A percentile compares a stretch with the other conserved stretches of the same genome.
These are phyloP conservation scores for Neotoma lepida DNA, from an alignment of 2,113 vertebrate species.

Conservation along the genomic window DNA sequence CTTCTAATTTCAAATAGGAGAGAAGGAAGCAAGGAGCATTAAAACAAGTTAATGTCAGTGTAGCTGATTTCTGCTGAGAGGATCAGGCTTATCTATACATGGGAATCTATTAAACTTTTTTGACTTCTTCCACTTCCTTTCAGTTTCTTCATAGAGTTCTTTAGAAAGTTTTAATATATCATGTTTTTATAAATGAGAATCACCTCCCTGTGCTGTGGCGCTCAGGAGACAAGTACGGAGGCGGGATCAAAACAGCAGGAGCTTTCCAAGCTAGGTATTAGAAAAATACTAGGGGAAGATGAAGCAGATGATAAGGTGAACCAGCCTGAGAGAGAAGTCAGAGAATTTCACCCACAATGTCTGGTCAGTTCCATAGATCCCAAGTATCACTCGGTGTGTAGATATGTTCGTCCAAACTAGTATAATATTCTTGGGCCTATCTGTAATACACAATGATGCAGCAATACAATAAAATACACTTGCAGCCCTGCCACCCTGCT, in stretches of 20 bases:
- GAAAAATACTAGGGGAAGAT: neutral
- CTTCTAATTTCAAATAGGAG: slow-evolving; percentile 16
- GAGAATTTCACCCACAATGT: slow-evolving; percentile 29
- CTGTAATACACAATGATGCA: neutral
- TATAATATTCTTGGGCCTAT: slow-evolving; percentile 34
- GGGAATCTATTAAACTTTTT: neutral
- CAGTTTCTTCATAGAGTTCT: neutral
- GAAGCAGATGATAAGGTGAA: slow-evolving; percentile 15
- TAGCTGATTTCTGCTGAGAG: neutral
- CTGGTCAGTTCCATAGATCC: neutral
- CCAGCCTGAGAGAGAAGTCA: neutral
- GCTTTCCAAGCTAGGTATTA: slow-evolving; percentile 11
- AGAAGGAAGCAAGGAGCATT: slow-evolving; percentile 1
- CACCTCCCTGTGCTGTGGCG: neutral
- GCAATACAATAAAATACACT: slow-evolving; percentile 1
- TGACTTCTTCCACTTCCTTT: slow-evolving; percentile 22
- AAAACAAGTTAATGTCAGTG: neutral
- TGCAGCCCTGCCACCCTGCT: neutral
- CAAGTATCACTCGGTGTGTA: neutral
- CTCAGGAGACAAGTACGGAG: neutral
- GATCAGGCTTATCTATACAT: neutral
- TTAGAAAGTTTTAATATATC: slow-evolving; percentile 35
- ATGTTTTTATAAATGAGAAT: neutral
- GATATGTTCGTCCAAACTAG: neutral
- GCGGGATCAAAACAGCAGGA: neutral